These are phyloP conservation scores for Origma solitaria DNA, from an alignment of 2,113 vertebrate species.

Conservation along the genomic window DNA sequence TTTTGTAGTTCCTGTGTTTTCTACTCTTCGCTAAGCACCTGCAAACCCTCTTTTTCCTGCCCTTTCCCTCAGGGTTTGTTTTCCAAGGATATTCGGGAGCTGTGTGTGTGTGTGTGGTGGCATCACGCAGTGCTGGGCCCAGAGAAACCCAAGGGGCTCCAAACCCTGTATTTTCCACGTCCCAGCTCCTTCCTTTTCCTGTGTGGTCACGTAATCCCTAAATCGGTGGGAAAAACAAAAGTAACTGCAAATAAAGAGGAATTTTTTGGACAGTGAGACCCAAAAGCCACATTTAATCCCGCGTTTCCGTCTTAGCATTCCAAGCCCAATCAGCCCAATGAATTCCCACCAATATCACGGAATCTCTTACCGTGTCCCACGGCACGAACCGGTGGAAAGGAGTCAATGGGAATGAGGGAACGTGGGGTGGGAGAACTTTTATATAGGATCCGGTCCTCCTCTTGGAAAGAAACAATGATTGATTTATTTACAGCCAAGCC, in stretches of 20 bases:
- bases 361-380: slow-evolving; percentile 50
- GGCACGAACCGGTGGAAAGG: neutral
- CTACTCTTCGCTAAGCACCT: no score
- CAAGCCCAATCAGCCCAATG: neutral
- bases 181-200: neutral
- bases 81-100: neutral
- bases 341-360: neutral
- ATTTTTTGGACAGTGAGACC: neutral
- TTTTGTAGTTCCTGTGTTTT: neutral
- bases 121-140: neutral
- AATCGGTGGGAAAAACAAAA: neutral
- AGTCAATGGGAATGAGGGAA: neutral
- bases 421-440: neutral
- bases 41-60: neutral
- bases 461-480: slow-evolving; percentile 36
- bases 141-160: neutral
- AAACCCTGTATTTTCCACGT: neutral
- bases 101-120: neutral
- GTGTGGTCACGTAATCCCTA: neutral
- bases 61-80: neutral
- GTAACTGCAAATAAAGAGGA: neutral
- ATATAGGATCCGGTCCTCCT: slow-evolving; percentile 14
- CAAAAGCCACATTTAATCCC: neutral
- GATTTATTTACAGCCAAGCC: slow-evolving; percentile 59
- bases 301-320: neutral